phyloP scores from a whole-genome alignment of 64 coral and sea anemone species.

The Orbicella faveolata region DNA sequence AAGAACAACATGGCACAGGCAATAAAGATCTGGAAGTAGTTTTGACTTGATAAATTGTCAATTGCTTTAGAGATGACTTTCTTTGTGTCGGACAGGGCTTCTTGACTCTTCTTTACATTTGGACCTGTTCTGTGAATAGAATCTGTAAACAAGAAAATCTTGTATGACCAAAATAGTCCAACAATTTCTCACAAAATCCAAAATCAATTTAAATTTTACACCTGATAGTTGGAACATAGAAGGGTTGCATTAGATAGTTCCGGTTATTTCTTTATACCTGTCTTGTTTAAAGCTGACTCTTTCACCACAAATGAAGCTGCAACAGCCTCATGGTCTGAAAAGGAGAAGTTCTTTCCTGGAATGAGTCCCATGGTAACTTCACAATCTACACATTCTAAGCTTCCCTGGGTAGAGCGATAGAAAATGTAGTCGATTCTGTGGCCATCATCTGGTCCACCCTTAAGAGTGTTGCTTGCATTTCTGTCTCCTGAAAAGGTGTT shows the following conservation, averaged over 20 bases:
- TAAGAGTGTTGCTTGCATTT: not conserved
- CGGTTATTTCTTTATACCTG: not conserved
- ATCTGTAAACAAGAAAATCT: not conserved
- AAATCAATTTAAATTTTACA: too few relatives aligned
- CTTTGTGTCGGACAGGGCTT: conserved; percentile 31
- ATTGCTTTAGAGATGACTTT: conserved; percentile 31
- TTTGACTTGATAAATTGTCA: conserved; percentile 14
- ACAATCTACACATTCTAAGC: conserved; percentile 49
- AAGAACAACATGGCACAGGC: conserved; percentile 46
- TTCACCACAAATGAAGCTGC: conserved; percentile 61
- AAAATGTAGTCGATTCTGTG: conserved; percentile 87
- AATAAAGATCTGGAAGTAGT: conserved; percentile 32
- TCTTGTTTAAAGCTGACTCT: not conserved
- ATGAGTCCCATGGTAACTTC: conserved; percentile 78
- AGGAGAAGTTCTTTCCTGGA: conserved; percentile 77
- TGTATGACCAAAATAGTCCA: not conserved
- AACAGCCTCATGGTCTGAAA: conserved; percentile 86
- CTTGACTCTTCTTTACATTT: conserved; percentile 34
- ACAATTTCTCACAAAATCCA: too few relatives aligned
- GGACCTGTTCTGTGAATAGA: not conserved
- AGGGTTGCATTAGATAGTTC: not conserved
- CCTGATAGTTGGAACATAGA: not conserved
- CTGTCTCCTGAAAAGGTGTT: conserved; percentile 49
- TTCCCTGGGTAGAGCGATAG: conserved; percentile 33
- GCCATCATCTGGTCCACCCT: conserved; percentile 63